Evolutionary conservation across 37 sponge, comb jelly and placozoan species (phyloP).

Genomic region (Bolinopsis microptera): DNA sequence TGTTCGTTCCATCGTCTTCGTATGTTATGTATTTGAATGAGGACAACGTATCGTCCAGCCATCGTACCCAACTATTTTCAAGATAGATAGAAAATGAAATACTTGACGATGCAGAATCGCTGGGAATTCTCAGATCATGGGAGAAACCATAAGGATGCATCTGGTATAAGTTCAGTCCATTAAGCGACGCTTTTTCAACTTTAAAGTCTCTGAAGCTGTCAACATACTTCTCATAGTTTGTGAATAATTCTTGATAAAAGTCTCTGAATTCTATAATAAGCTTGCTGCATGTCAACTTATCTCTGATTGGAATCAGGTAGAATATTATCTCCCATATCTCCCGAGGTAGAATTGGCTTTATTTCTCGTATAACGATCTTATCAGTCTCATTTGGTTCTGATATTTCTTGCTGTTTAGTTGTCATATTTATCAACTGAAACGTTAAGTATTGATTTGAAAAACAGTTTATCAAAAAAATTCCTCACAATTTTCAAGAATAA

Average conservation of each 20-base stretch:
- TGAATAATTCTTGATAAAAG: background rate
- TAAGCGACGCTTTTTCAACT: background rate
- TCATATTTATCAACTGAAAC: too few species aligned
- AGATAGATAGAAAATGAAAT: conserved; percentile 3
- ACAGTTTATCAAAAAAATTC: too few species aligned
- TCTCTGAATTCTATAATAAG: background rate
- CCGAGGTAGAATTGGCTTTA: background rate
- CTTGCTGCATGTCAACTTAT: background rate
- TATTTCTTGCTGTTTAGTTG: too few species aligned
- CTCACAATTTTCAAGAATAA: too few species aligned
- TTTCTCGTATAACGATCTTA: background rate
- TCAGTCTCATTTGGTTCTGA: background rate
- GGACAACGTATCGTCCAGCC: background rate
- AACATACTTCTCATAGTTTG: background rate
- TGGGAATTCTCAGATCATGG: background rate
- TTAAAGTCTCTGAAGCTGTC: background rate
- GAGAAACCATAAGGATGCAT: background rate
- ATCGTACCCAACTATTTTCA: background rate
- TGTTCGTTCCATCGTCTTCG: background rate
- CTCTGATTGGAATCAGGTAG: background rate
- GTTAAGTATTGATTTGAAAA: too few species aligned
- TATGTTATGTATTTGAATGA: background rate
- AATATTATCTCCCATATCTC: background rate
- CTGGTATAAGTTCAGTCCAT: background rate
- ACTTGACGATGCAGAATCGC: background rate